phyloP scores from a whole-genome alignment of 2,113 vertebrate genomes.

The Dromaius novaehollandiae region DNA sequence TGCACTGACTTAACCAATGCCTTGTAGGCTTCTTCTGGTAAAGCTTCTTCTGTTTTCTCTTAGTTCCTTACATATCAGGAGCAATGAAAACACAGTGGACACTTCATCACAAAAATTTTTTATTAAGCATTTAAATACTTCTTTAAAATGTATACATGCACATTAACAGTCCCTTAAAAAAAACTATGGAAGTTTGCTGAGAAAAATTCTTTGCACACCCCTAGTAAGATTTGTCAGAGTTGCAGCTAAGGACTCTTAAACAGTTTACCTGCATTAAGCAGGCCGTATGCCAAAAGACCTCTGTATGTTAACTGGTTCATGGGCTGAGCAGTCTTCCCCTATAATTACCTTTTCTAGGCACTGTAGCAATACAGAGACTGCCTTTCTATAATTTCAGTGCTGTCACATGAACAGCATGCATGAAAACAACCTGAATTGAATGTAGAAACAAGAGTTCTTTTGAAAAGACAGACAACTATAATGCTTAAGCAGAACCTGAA shows the following conservation, averaged over 20 bases:
- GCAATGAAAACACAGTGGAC: not conserved
- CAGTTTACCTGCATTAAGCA: not conserved
- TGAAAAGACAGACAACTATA: not conserved
- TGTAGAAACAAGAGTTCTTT: not conserved
- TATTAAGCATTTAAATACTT: not conserved
- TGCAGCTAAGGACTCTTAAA: not conserved
- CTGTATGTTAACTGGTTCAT: not conserved
- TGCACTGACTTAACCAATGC: not conserved
- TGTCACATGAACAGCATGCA: not conserved
- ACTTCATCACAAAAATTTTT: not conserved
- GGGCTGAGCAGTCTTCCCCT: not conserved
- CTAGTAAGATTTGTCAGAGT: not conserved
- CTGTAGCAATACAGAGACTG: not conserved
- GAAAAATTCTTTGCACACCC: not conserved
- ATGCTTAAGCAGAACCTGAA: not conserved
- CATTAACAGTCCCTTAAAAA: not conserved
- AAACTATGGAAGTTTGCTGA: not conserved
- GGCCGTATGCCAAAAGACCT: not conserved
- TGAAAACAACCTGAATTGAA: not conserved
- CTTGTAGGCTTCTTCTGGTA: not conserved
- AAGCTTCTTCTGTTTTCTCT: not conserved
- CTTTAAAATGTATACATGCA: not conserved
- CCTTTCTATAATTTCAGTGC: not conserved
- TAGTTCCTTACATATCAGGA: not conserved
- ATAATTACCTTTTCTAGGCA: not conserved